A percentile compares a stretch with the other conserved stretches of the same genome.
phyloP scores from a whole-genome alignment of 1,140 invertebrate species.

The Macrotrachela quadricornifera region DNA sequence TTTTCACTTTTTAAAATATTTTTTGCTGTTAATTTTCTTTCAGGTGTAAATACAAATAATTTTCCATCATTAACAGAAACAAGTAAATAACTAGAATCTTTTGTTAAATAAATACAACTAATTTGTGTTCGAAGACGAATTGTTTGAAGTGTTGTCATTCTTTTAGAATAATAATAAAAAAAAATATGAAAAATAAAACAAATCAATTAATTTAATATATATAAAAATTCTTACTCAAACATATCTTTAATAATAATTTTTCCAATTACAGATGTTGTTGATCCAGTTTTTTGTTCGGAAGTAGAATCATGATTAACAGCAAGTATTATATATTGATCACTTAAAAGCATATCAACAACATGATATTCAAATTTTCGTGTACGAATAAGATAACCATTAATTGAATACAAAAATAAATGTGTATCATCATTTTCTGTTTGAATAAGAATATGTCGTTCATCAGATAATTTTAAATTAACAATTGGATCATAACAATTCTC shows the following conservation, averaged over 20 bases:
- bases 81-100: conserved; percentile 39
- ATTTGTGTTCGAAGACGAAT: conserved; percentile 39
- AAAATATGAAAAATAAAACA: conserved; percentile 9
- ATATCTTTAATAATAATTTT: conserved; percentile 34
- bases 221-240: conserved; percentile 20
- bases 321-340: too few relatives aligned
- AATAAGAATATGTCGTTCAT: conserved; percentile 5
- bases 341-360: too few relatives aligned
- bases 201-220: background rate
- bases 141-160: conserved; percentile 17
- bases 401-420: too few relatives aligned
- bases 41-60: conserved; percentile 35
- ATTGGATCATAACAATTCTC: background rate
- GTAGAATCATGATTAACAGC: background rate
- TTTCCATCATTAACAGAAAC: conserved; percentile 39
- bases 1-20: too few relatives aligned
- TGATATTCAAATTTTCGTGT: too few relatives aligned
- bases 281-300: background rate
- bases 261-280: conserved; percentile 10
- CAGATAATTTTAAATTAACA: background rate
- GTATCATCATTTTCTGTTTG: background rate
- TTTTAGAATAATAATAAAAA: conserved; percentile 32
- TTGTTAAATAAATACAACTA: conserved; percentile 36
- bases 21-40: conserved; percentile 10
- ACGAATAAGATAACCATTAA: too few relatives aligned